phyloP scores from a whole-genome alignment of 2,888 invertebrate genomes.

The Neria commutata region DNA sequence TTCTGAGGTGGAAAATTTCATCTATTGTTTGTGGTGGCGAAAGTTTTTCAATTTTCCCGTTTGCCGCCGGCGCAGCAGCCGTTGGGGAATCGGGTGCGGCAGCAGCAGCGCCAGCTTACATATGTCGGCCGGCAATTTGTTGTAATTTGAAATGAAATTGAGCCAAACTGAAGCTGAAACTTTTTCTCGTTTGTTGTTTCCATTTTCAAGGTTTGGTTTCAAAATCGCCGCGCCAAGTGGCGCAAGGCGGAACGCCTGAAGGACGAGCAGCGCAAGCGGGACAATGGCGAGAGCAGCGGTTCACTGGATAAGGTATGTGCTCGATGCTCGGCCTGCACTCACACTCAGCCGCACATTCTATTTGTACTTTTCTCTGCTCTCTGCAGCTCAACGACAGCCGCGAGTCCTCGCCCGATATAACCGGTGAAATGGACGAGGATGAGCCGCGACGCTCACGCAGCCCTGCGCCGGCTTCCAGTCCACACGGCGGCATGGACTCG shows the following conservation, averaged over 20 bases:
- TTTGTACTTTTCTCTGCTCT: not conserved
- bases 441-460: slow-evolving; percentile 55
- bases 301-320: slow-evolving; percentile 64
- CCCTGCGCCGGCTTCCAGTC: slow-evolving; percentile 55
- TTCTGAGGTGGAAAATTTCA: slow-evolving; percentile 56
- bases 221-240: slow-evolving; percentile 92
- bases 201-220: slow-evolving; percentile 89
- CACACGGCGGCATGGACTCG: slow-evolving; percentile 53
- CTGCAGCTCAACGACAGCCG: slow-evolving; percentile 60
- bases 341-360: not conserved
- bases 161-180: slow-evolving; percentile 49
- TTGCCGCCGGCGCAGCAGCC: slow-evolving; percentile 39
- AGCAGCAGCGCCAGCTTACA: slow-evolving; percentile 17
- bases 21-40: slow-evolving; percentile 41
- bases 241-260: slow-evolving; percentile 89
- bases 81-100: slow-evolving; percentile 34
- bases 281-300: slow-evolving; percentile 72
- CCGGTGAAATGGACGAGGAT: slow-evolving; percentile 62
- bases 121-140: slow-evolving; percentile 41
- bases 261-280: slow-evolving; percentile 86
- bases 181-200: slow-evolving; percentile 32
- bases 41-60: slow-evolving; percentile 55
- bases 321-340: not conserved
- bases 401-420: slow-evolving; percentile 63
- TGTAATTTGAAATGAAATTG: slow-evolving; percentile 43